These are phyloP conservation scores for Trisateles emortualis DNA, from an alignment of 2,888 invertebrate genomes.

Conservation along the genomic window DNA sequence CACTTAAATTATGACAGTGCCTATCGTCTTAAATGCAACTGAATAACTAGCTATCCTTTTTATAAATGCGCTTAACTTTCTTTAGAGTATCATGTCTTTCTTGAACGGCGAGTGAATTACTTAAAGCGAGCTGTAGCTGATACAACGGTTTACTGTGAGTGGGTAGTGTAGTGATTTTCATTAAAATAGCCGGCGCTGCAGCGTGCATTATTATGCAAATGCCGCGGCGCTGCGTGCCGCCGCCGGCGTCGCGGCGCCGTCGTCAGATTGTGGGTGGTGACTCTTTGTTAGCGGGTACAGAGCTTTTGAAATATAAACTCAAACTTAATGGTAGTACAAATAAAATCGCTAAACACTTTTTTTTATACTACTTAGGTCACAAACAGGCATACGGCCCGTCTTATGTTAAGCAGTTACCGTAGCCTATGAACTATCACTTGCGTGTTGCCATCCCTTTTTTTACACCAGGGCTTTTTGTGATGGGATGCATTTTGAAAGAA, in stretches of 20 bases:
- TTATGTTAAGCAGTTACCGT: no score
- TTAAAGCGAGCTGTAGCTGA: conserved; percentile 20
- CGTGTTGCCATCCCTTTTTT: no score
- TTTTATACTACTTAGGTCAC: no score
- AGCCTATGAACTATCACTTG: no score
- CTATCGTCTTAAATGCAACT: not conserved
- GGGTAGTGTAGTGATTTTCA: conserved; percentile 62
- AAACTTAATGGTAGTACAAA: no score
- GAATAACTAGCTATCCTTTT: not conserved
- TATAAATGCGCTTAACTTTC: not conserved
- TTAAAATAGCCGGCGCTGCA: conserved; percentile 65
- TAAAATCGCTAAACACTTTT: no score
- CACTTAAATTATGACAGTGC: no score
- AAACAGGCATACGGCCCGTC: no score
- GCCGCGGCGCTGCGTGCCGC: conserved; percentile 46
- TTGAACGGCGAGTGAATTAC: conserved; percentile 9
- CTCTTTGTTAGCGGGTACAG: conserved; percentile 16
- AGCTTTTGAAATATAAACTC: no score
- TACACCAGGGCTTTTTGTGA: no score
- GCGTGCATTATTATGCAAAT: conserved; percentile 75
- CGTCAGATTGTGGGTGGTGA: conserved; percentile 35
- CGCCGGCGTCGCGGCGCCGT: conserved; percentile 54
- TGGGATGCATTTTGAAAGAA: no score
- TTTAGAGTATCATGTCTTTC: not conserved
- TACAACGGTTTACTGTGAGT: conserved; percentile 27